Evolutionary conservation across 2,888 invertebrate genomes (phyloP).

Genomic region (Mesorhabditis belari): DNA sequence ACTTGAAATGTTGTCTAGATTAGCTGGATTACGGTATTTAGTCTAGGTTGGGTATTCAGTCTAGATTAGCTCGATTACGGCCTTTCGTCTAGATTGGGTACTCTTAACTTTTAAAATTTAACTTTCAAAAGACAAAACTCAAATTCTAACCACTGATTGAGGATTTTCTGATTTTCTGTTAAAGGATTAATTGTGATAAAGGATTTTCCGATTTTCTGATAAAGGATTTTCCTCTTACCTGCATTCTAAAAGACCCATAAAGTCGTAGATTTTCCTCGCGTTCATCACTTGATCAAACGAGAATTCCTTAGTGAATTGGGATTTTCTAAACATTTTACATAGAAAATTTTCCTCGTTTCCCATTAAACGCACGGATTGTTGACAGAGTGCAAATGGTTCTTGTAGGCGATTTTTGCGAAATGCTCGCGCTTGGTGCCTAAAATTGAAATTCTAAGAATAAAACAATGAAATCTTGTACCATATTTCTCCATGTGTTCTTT

Average conservation of each 20-base stretch:
- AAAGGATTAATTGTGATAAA: conserved; percentile 75
- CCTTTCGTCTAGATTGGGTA: too few species aligned
- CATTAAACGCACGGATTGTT: conserved; percentile 82
- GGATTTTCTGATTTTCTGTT: neutral
- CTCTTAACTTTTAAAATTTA: too few species aligned
- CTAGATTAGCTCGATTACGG: too few species aligned
- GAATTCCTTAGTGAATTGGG: conserved; percentile 87
- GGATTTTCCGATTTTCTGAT: too few species aligned
- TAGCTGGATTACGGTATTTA: too few species aligned
- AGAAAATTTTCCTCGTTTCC: neutral
- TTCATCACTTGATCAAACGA: conserved; percentile 79
- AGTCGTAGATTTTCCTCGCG: conserved; percentile 80
- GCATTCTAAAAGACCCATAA: conserved; percentile 89
- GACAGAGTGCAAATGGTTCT: conserved; percentile 91
- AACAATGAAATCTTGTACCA: conserved; percentile 60
- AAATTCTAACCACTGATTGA: neutral
- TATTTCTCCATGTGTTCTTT: conserved; percentile 91
- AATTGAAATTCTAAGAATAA: neutral
- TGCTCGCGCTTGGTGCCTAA: conserved; percentile 77
- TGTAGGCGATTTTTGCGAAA: conserved; percentile 92
- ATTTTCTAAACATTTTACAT: conserved; percentile 62
- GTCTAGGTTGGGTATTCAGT: too few species aligned
- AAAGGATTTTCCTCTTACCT: conserved; percentile 63
- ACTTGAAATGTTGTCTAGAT: too few species aligned
- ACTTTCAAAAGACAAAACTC: neutral